Evolutionary conservation across 2,113 vertebrate species (phyloP), one percentile per base, ranked within the genome.

Genomic region (Xyliphius kryptos): DNA sequence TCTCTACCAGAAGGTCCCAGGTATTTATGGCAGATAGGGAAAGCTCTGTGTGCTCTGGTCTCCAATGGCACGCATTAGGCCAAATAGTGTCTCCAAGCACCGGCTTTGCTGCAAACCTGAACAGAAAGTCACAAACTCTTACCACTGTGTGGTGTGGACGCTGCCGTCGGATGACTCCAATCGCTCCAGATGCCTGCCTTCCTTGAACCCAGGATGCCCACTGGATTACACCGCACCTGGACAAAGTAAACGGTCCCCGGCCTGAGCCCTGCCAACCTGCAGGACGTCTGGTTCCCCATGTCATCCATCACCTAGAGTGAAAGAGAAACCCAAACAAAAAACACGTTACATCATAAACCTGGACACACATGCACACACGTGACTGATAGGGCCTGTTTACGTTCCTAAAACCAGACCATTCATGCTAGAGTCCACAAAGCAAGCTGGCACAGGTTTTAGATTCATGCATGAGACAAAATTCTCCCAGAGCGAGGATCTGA

Each of bases 181-280:
- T 94, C 93, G 2, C 94, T 97, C 95, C 94, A 98, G 74, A 98
- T 97, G 0, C 94, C 95, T 0, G 94, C 91, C 59, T 93, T 97
- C 65, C 95, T 93, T 63, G 94, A 97, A 36, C 95, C 95, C 0
- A 97, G 95, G 82, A 97, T 97, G 19, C 95, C 92, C 10, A 95
- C 95, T 0, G 95, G 95, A 5, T 97, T 97, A 26, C 94, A 98
- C 17, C 95, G 94, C 22, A 98, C 93, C 82, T 97, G 95, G 50
- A 98, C 95, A 19, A 98, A 98, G 80, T 98, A 98, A 12, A 98
- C 94, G 0, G 95, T 97, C 66, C 95, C 94, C 0, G 93, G 86
- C 59, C 91, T 88, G 50, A 98, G 85, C 17, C 95, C 95, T 0
- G 95, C 95, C 77, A 98, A 77, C 53, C 94, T 89, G 17, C 95